These are phyloP conservation scores for Pygocentrus nattereri DNA, from an alignment of 2,797 vertebrate species.

Conservation along the genomic window DNA sequence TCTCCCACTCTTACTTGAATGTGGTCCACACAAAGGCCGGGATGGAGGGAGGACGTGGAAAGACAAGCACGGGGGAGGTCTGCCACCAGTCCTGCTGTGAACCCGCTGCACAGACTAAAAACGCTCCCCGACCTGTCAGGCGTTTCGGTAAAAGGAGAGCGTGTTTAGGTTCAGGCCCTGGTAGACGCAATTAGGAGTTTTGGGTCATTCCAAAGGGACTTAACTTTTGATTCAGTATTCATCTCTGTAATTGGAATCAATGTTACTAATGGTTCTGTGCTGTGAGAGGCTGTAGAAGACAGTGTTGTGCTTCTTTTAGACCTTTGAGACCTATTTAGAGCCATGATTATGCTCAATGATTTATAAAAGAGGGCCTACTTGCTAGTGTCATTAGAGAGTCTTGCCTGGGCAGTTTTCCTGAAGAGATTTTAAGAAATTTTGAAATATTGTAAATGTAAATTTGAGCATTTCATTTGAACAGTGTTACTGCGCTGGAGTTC, in stretches of 20 bases:
- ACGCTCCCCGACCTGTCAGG: not conserved
- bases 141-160: not conserved
- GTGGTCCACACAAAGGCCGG: slow-evolving; percentile 27
- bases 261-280: not conserved
- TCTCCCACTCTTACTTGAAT: slow-evolving; percentile 31
- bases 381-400: not conserved
- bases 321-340: not conserved
- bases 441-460: too few species aligned
- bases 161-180: not conserved
- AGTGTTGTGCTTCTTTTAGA: not conserved
- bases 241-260: not conserved
- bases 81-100: slow-evolving; percentile 30
- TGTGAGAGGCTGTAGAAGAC: not conserved
- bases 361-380: not conserved
- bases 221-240: not conserved
- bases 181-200: not conserved
- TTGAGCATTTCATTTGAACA: too few species aligned
- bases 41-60: slow-evolving; percentile 18
- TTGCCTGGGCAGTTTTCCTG: too few species aligned
- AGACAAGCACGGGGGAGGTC: slow-evolving; percentile 12
- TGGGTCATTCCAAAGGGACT: not conserved
- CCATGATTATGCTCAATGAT: not conserved
- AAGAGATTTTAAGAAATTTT: too few species aligned
- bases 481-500: not conserved
- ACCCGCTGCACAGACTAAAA: slow-evolving; percentile 15